Percentiles rank a stretch among this genome's conserved stretches.
Evolutionary conservation across 2,797 vertebrate species (phyloP).

Genomic region (Sarcophilus harrisii): DNA sequence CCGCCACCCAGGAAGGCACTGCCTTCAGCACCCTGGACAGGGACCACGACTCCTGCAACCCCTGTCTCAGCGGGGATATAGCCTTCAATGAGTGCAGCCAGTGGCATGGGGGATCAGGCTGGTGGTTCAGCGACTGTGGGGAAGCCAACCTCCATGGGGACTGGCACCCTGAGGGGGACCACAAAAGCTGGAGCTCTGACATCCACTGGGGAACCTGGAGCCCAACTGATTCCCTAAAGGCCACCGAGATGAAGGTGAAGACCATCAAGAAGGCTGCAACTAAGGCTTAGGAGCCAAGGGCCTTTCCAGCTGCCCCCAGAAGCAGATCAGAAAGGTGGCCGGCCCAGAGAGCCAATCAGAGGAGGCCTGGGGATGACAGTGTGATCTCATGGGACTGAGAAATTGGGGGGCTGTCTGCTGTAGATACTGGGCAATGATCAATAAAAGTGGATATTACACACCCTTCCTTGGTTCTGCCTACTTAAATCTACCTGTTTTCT

Average conservation of each 20-base stretch:
- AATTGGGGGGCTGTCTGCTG: neutral
- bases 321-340: neutral
- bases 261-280: neutral
- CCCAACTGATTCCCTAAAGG: neutral
- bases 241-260: neutral
- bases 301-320: neutral
- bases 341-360: neutral
- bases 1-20: constrained; percentile 79
- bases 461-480: neutral
- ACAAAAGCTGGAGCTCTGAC: constrained; percentile 75
- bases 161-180: constrained; percentile 71
- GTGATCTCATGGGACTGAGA: neutral
- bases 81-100: constrained; percentile 20
- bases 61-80: constrained; percentile 79
- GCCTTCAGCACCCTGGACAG: constrained; percentile 83
- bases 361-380: neutral
- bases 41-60: constrained; percentile 81
- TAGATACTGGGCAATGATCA: neutral
- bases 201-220: constrained; percentile 79
- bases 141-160: constrained; percentile 80
- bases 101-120: constrained; percentile 49
- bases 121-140: constrained; percentile 85
- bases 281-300: neutral
- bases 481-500: neutral
- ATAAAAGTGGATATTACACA: neutral